Percentiles rank a stretch among this genome's conserved stretches.
Evolutionary conservation across 2,797 vertebrate genomes (phyloP).

Genomic region (Gephyroberyx darwinii): DNA sequence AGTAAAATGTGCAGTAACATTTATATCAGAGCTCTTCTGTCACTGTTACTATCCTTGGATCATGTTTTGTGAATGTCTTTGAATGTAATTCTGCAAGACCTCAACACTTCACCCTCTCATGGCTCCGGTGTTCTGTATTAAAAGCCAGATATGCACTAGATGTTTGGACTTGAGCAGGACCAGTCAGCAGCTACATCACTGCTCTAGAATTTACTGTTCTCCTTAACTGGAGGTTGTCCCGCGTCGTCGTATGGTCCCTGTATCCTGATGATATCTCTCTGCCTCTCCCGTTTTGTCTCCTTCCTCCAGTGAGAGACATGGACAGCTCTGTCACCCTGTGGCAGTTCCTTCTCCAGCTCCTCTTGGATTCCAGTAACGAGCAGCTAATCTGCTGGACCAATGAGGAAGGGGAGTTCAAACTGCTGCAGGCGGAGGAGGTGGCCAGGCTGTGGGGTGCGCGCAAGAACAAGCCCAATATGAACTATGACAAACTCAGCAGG

Average conservation of each 20-base stretch:
- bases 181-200: no score
- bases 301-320: slow-evolving; percentile 83
- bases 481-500: slow-evolving; percentile 97
- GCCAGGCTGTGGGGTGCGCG: slow-evolving; percentile 96
- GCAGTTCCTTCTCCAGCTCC: slow-evolving; percentile 98
- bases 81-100: neutral
- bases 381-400: slow-evolving; percentile 98
- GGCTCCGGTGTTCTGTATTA: neutral
- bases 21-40: no score
- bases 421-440: slow-evolving; percentile 97
- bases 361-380: slow-evolving; percentile 91
- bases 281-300: neutral
- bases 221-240: no score
- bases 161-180: neutral
- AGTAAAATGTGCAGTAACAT: no score
- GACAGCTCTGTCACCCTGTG: slow-evolving; percentile 98
- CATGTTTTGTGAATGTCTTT: neutral
- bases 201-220: no score
- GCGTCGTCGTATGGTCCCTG: no score
- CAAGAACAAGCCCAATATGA: slow-evolving; percentile 99
- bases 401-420: slow-evolving; percentile 95
- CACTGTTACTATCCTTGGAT: neutral
- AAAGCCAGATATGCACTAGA: slow-evolving; percentile 15
- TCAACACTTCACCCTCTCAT: slow-evolving; percentile 1
- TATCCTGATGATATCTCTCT: neutral